Evolutionary conservation across 2,797 vertebrate species (phyloP).

Genomic region (Notoglanidium macrostoma): DNA sequence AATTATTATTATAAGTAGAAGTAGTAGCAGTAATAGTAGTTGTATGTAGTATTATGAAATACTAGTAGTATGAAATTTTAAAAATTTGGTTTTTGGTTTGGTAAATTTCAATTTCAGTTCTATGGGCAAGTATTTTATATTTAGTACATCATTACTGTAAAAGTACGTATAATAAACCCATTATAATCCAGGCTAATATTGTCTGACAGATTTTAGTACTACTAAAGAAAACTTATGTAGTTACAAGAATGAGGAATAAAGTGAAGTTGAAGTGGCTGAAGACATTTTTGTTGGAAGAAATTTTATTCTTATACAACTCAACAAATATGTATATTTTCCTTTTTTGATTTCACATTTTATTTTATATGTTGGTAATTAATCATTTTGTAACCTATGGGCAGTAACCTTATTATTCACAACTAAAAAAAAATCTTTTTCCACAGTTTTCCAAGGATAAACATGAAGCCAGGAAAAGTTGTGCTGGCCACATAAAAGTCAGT

Average conservation of each 20-base stretch:
- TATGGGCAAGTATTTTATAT: not conserved
- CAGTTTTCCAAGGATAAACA: not conserved
- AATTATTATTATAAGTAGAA: not conserved
- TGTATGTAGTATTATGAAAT: too few relatives aligned
- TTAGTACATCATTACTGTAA: not conserved
- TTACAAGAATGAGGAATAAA: not conserved
- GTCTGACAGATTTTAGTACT: not conserved
- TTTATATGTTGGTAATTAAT: conserved; percentile 22
- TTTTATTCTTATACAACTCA: not conserved
- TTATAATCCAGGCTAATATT: not conserved
- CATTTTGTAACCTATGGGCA: conserved; percentile 17
- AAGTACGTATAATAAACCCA: not conserved
- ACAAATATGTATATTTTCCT: not conserved
- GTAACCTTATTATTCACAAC: conserved; percentile 32
- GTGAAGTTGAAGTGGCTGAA: not conserved
- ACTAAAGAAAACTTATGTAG: not conserved
- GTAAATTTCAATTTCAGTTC: not conserved
- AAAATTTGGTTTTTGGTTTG: not conserved
- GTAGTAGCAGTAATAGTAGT: not conserved
- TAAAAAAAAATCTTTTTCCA: conserved; percentile 43
- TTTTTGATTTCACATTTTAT: not conserved
- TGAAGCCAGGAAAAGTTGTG: conserved; percentile 49
- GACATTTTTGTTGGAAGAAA: conserved; percentile 6
- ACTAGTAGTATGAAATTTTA: not conserved
- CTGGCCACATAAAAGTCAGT: conserved; percentile 42